Evolutionary conservation across 2,113 vertebrate species (phyloP), one percentile per base, ranked within the genome.

Genomic region (Oncorhynchus nerka): DNA sequence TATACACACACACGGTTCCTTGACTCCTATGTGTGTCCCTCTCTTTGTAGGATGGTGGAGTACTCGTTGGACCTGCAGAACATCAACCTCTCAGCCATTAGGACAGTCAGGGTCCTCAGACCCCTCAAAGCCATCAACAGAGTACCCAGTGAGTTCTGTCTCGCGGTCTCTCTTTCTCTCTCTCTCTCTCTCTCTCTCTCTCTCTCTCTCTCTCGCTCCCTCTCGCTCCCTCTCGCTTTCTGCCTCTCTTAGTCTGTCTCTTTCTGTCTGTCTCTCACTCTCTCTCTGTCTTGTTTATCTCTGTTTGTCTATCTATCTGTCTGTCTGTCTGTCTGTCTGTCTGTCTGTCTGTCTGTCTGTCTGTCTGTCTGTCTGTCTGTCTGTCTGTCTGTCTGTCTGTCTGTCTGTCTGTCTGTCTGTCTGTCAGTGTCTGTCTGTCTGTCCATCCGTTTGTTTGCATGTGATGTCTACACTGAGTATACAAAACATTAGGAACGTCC

Each of bases 81-180:
- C 79, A 90, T 99, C 88, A 99, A 98, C 88, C 93, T 99, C 83
- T 98, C 97, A 0, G 97, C 97, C 83, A 99, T 99, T 88, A 95
- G 97, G 68, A 99, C 97, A 0, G 97, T 99, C 80, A 93, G 97
- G 0, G 97, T 99, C 49, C 94, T 99, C 86, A 93, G 97, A 45
- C 97, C 97, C 8, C 95, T 99, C 83, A 99, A 98, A 94, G 97
- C 97, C 77, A 99, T 99, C 90, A 99, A 99, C 91, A 94, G 97
- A 34, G 97, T 99, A 77, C 97, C 97, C 76, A 99, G 97, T 99
- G 94, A 97, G 97, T 97, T 82, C n/a, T 11, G 32, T 34, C 32
- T 64, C 61, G 0, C 61, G 51, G 4, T 51, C 15, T 59, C 20
- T 71, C 51, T 26, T 0, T 16, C 26, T 70, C 6, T 70, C 26